Evolutionary conservation across 2,888 invertebrate species (phyloP), one percentile per base, ranked within the genome.

Genomic region (Iselma pallidipennis): DNA sequence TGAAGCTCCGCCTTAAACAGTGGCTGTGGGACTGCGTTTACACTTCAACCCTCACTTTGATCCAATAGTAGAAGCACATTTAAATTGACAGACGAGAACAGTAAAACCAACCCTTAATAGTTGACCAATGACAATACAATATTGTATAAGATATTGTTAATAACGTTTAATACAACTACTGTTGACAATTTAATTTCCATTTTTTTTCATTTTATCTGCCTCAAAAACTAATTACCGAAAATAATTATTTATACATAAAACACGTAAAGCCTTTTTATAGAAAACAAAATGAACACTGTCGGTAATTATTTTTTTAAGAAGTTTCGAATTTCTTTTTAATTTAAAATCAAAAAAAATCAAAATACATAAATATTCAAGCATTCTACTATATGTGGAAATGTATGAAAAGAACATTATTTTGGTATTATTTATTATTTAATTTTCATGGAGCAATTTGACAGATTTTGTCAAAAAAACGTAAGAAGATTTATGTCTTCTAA

Each of bases 21-120:
- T 70, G 74, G 59, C 71, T 72, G 73, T 69, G 74, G 78, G 78
- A 76, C 70, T 76, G 77, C 74, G 76, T 77, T 76, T 76, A 76
- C 75, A 76, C 73, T 77, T 77, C 75, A 76, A 71, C 74, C 76
- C 74, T 71, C 67, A 66, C 69, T 71, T 72, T 75, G 75, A 71
- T 73, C 80, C 80, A 80, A 80, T 80, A 68, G 75, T 71, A 71
- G 66, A 61, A 66, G 64, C 66, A 67, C 70, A 67, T 74, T 71
- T 65, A 72, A 73, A 71, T 69, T 73, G 74, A 71, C 72, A 74
- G 74, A 63, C 69, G 69, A 69, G 70, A 71, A 68, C 71, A 71
- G 28, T 19, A 72, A 72, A 71, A 71, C 76, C 76, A 75, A 75
- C 72, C 76, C 75, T 76, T 73, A 71, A 68, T 68, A 69, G 71